Conservation (phyloP, 2,113 vertebrate species). For the Ciconia boyciana region DNA sequence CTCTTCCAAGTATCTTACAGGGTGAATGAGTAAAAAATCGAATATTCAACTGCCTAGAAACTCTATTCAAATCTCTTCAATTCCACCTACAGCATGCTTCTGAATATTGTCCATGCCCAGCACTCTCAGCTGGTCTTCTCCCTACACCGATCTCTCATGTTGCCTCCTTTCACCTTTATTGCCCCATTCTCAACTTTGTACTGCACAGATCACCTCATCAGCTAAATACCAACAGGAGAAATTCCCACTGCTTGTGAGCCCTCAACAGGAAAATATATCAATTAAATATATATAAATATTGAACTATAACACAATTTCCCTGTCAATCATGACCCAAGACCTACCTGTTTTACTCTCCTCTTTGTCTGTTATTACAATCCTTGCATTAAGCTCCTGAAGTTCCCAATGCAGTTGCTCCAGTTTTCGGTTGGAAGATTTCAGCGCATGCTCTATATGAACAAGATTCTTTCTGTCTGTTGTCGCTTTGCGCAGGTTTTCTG, state of each 20-base stretch:
- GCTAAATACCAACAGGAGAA: neutral
- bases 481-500: conserved; percentile 88
- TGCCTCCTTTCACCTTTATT: neutral
- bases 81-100: neutral
- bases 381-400: conserved; percentile 87
- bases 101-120: neutral
- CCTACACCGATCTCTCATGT: neutral
- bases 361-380: conserved; percentile 82
- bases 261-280: neutral
- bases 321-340: neutral
- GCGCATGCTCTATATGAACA: conserved; percentile 85
- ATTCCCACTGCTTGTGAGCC: neutral
- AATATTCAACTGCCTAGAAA: neutral
- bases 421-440: conserved; percentile 83
- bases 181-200: neutral
- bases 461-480: conserved; percentile 87
- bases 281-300: neutral
- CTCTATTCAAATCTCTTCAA: neutral
- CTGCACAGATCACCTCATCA: neutral
- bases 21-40: no score
- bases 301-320: neutral
- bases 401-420: conserved; percentile 85
- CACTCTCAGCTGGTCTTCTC: neutral
- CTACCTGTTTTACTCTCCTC: conserved; percentile 56
- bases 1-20: neutral